Percentiles rank a stretch among this genome's conserved stretches.
Evolutionary conservation across 2,888 invertebrate genomes (phyloP).

Genomic region (Caenorhabditis angaria): DNA sequence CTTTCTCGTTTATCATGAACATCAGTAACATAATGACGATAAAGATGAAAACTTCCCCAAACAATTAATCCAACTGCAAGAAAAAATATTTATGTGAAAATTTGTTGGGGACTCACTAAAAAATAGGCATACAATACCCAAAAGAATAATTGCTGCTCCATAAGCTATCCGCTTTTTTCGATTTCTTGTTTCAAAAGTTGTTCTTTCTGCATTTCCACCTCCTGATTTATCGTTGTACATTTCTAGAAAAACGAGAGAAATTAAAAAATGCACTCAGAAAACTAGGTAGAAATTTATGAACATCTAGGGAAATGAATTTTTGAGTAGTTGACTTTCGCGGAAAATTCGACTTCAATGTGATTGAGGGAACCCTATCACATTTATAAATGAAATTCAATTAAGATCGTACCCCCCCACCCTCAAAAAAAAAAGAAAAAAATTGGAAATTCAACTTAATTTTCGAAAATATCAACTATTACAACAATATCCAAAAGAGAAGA

Average conservation of each 20-base stretch:
- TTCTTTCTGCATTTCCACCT: constrained; percentile 15
- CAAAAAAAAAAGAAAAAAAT: neutral
- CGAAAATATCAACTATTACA: neutral
- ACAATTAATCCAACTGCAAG: constrained; percentile 42
- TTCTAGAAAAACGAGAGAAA: constrained; percentile 35
- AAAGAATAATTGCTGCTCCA: constrained; percentile 13
- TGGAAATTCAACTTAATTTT: neutral
- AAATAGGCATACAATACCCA: constrained; percentile 22
- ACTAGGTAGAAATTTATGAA: too few relatives aligned
- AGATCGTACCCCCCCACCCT: neutral
- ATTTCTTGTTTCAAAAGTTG: constrained; percentile 33
- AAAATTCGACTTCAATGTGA: too few relatives aligned
- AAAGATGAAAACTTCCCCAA: constrained; percentile 42
- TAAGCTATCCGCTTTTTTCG: constrained; percentile 27
- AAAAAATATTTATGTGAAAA: too few relatives aligned
- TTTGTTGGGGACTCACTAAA: too few relatives aligned
- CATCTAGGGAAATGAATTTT: too few relatives aligned
- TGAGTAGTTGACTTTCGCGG: too few relatives aligned
- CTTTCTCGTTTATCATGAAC: constrained; percentile 49
- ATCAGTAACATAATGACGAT: constrained; percentile 38
- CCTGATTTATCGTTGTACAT: constrained; percentile 34
- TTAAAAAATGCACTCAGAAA: too few relatives aligned
- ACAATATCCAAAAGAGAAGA: neutral
- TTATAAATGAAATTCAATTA: too few relatives aligned
- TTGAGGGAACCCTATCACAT: too few relatives aligned